A percentile compares a stretch with the other conserved stretches of the same genome.
phyloP scores from a whole-genome alignment of 1,140 invertebrate genomes.

The Cherax quadricarinatus region DNA sequence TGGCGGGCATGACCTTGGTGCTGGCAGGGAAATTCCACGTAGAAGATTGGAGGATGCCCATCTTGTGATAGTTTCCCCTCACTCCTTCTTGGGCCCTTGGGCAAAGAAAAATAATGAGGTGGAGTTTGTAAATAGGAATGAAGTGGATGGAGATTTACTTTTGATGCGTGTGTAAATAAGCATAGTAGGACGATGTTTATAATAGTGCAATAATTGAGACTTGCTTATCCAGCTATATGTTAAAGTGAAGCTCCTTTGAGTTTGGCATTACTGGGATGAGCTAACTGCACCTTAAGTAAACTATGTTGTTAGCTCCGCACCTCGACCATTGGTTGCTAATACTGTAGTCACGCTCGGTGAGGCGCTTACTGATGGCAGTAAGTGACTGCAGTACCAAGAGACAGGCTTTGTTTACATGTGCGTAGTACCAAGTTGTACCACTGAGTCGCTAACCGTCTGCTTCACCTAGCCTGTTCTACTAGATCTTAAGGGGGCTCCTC shows the following conservation, averaged over 20 bases:
- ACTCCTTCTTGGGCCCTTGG: not conserved
- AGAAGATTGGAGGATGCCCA: not conserved
- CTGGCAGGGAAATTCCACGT: slow-evolving; percentile 1
- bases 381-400: too few species aligned
- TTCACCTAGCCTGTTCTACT: too few species aligned
- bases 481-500: too few species aligned
- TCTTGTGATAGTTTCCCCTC: not conserved
- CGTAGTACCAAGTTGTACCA: too few species aligned
- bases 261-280: not conserved
- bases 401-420: too few species aligned
- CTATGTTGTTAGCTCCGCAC: too few species aligned
- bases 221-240: not conserved
- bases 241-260: not conserved
- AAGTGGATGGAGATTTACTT: not conserved
- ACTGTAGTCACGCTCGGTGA: too few species aligned
- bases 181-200: not conserved
- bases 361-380: too few species aligned
- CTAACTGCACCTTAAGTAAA: not conserved
- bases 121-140: not conserved
- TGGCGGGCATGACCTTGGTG: not conserved
- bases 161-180: not conserved
- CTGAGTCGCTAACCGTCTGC: too few species aligned
- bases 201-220: not conserved
- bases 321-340: too few species aligned
- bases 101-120: not conserved